Evolutionary conservation across 1,140 invertebrate genomes (phyloP).

Genomic region (Psix sp.): DNA sequence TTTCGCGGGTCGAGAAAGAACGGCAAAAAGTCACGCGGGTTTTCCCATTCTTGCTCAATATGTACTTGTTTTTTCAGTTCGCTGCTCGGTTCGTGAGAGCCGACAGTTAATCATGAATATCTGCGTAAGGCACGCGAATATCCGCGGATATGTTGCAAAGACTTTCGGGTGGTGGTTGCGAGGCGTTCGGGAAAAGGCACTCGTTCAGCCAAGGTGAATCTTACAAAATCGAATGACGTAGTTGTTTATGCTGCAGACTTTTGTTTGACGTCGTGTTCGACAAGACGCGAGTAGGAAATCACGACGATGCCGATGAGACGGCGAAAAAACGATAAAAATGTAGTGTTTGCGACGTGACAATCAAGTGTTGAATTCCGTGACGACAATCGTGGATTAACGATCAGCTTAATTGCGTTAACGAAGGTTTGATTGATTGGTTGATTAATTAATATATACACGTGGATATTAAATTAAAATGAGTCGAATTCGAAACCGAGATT

Average conservation of each 20-base stretch:
- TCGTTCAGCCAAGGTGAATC: constrained; percentile 15
- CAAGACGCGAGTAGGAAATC: too few species aligned
- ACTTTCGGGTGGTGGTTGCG: not conserved
- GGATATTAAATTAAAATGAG: too few species aligned
- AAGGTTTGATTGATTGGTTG: too few species aligned
- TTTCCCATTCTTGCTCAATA: not conserved
- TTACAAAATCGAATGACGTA: constrained; percentile 36
- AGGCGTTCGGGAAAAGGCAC: constrained; percentile 26
- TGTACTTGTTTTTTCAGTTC: constrained; percentile 2
- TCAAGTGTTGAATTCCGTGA: too few species aligned
- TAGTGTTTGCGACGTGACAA: too few species aligned
- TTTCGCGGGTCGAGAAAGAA: constrained; percentile 19
- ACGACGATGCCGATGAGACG: constrained; percentile 9
- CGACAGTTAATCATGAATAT: too few species aligned
- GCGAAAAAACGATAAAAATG: too few species aligned
- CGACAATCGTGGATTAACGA: too few species aligned
- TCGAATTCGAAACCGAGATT: constrained; percentile 22
- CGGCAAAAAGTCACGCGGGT: not conserved
- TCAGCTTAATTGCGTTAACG: too few species aligned
- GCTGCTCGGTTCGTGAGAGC: too few species aligned
- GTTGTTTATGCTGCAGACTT: constrained; percentile 14
- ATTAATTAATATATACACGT: too few species aligned
- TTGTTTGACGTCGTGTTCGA: constrained; percentile 19
- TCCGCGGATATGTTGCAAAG: constrained; percentile 26
- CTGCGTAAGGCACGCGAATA: constrained; percentile 61